A percentile compares a stretch with the other conserved stretches of the same genome.
These are phyloP conservation scores for Urocolius indicus DNA, from an alignment of 2,113 vertebrate genomes.

Conservation along the genomic window DNA sequence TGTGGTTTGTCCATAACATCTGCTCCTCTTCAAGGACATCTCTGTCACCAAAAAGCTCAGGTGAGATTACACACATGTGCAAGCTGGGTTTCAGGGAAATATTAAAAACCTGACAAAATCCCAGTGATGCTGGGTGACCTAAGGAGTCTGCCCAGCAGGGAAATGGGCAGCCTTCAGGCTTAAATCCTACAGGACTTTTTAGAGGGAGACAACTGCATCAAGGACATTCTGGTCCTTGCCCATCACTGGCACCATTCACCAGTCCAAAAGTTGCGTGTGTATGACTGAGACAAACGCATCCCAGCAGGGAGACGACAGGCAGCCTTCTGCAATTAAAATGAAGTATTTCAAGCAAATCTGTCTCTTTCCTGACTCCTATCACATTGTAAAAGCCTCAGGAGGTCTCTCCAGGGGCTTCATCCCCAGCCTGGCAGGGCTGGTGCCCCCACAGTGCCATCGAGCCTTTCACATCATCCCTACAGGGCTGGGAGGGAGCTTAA, in stretches of 20 bases:
- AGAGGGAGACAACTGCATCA: not conserved
- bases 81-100: not conserved
- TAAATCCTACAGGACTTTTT: not conserved
- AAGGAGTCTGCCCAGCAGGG: not conserved
- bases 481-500: not conserved
- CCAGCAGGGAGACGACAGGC: not conserved
- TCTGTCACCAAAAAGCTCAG: not conserved
- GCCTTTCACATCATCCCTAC: not conserved
- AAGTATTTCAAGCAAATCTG: constrained; percentile 24
- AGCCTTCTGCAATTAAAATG: constrained; percentile 32
- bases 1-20: not conserved
- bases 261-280: not conserved
- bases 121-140: not conserved
- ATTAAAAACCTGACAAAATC: not conserved
- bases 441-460: not conserved
- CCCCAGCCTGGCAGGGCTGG: not conserved
- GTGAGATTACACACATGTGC: not conserved
- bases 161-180: not conserved
- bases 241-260: not conserved
- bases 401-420: not conserved
- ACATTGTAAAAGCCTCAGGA: not conserved
- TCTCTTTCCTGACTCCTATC: not conserved
- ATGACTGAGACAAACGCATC: not conserved
- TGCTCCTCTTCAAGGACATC: not conserved
- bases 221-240: not conserved